These are phyloP conservation scores for Andrena praecox DNA, from an alignment of 2,888 invertebrate species.

Conservation along the genomic window DNA sequence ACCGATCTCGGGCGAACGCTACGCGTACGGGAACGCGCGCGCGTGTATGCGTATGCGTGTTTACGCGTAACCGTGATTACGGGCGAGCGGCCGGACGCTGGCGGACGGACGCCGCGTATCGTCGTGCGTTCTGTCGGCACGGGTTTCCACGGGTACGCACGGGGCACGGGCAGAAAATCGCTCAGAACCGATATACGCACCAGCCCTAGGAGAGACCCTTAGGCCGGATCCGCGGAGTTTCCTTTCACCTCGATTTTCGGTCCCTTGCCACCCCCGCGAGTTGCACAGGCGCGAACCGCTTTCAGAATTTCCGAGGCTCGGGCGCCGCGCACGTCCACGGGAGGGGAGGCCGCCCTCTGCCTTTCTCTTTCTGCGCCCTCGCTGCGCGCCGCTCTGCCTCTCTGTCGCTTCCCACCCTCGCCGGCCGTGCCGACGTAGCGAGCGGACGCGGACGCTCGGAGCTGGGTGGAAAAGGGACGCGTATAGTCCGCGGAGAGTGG, in stretches of 20 bases:
- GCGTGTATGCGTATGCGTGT: conserved; percentile 32
- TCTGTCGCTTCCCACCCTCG: background rate
- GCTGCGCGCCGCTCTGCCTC: background rate
- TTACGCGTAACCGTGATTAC: conserved; percentile 32
- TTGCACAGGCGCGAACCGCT: conserved; percentile 80
- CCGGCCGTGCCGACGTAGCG: conserved; percentile 24
- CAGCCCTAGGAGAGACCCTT: conserved; percentile 78
- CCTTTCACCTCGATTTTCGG: conserved; percentile 78
- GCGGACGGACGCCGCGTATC: background rate
- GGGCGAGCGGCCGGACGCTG: background rate
- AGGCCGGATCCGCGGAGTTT: conserved; percentile 78
- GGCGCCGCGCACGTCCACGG: conserved; percentile 67
- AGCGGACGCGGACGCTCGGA: conserved; percentile 21
- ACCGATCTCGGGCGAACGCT: conserved; percentile 2
- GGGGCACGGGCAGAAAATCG: conserved; percentile 30
- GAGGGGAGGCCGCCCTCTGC: conserved; percentile 47
- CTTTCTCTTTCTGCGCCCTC: background rate
- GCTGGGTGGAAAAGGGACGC: conserved; percentile 38
- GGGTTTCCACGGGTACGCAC: conserved; percentile 37
- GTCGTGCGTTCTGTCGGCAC: background rate
- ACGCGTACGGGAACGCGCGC: conserved; percentile 9
- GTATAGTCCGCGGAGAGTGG: conserved; percentile 22
- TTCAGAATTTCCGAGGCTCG: conserved; percentile 77
- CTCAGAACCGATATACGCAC: conserved; percentile 71
- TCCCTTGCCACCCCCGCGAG: conserved; percentile 75